Conservation (phyloP, 2,888 invertebrate genomes). For the Clunio marinus region DNA sequence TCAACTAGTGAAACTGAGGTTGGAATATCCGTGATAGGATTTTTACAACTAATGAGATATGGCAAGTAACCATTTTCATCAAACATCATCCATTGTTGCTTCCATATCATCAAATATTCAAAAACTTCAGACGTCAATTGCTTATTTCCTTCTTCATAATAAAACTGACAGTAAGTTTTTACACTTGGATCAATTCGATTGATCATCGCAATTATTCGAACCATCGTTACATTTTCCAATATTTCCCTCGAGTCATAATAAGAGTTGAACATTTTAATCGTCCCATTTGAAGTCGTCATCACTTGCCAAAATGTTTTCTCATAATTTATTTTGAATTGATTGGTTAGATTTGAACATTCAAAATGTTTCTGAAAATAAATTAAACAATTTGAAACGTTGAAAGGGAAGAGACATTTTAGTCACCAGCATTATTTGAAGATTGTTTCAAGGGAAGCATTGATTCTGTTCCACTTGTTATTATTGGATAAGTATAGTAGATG, state of each 20-base stretch:
- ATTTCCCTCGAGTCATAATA: conserved; percentile 3
- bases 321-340: too few species aligned
- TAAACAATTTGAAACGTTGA: too few species aligned
- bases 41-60: not conserved
- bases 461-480: too few species aligned
- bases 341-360: too few species aligned
- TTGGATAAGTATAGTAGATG: too few species aligned
- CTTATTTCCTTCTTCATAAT: not conserved
- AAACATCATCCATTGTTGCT: not conserved
- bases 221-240: not conserved
- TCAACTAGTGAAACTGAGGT: conserved; percentile 4
- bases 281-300: conserved; percentile 13
- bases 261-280: conserved; percentile 1
- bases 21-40: not conserved
- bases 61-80: not conserved
- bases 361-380: too few species aligned
- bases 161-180: conserved; percentile 24
- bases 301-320: conserved; percentile 33
- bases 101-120: conserved; percentile 11
- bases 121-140: not conserved
- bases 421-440: too few species aligned
- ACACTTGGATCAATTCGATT: not conserved
- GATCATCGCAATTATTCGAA: not conserved
- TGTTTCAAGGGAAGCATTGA: too few species aligned
- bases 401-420: too few species aligned